Percentiles rank a stretch among this genome's conserved stretches.
These are phyloP conservation scores for Holocentrus rufus DNA, from an alignment of 2,797 vertebrate species.

Conservation along the genomic window DNA sequence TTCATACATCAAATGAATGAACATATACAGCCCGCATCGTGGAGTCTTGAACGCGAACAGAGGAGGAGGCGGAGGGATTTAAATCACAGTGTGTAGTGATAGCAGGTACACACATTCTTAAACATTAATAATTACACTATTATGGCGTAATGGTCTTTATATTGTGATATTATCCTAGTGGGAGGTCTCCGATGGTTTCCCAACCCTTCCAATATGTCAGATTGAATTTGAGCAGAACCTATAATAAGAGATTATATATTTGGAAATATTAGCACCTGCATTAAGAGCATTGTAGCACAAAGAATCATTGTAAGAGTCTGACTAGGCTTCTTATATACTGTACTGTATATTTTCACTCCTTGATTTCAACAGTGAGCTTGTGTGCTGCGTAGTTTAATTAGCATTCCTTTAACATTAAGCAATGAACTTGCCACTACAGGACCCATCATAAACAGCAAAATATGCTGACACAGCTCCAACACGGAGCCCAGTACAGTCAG, in stretches of 20 bases:
- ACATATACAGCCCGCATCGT: too few relatives aligned
- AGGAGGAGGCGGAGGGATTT: too few relatives aligned
- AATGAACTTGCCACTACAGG: conserved; percentile 67
- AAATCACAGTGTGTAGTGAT: too few relatives aligned
- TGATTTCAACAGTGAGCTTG: conserved; percentile 34
- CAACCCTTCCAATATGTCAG: not conserved
- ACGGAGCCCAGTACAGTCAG: not conserved
- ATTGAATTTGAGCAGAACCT: too few relatives aligned
- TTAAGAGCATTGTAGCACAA: not conserved
- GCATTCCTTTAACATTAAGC: conserved; percentile 70
- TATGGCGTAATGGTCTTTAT: not conserved
- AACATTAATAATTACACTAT: too few relatives aligned
- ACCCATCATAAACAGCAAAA: conserved; percentile 63
- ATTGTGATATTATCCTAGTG: not conserved
- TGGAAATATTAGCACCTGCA: not conserved
- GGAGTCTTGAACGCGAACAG: too few relatives aligned
- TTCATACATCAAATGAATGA: too few relatives aligned
- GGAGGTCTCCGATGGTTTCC: not conserved
- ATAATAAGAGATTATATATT: not conserved
- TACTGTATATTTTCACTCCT: conserved; percentile 9
- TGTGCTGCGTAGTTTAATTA: conserved; percentile 64
- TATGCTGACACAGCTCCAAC: conserved; percentile 54
- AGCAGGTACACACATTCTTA: too few relatives aligned
- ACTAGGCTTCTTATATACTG: not conserved
- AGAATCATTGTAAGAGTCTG: conserved; percentile 10